Evolutionary conservation across 2,113 vertebrate species (phyloP), one percentile per base, ranked within the genome.

Genomic region (Maccullochella peelii): DNA sequence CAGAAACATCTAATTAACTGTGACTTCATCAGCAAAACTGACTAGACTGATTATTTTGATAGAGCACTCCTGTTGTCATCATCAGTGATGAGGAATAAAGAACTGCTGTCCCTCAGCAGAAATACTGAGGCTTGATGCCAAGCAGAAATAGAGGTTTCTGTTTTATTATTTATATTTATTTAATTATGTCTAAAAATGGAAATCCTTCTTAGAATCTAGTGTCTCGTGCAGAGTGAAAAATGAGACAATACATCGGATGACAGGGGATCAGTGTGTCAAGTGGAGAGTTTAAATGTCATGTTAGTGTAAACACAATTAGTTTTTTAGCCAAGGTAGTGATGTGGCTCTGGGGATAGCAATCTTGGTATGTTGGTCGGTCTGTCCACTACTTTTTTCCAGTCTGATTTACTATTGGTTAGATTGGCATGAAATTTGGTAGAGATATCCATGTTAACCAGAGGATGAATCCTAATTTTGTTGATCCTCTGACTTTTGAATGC

Each of bases 41-140:
- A 89, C 23, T 84, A 57, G 40, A 62, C 83, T 52, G 67, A 44
- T 87, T 62, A 83, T 87, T 80, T 75, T 79, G 62, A 87, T 77
- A 50, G 33, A 86, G 54, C 63, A n/a, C 68, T 57, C 55, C 71
- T 72, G 72, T 68, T 87, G 86, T 84, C 83, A 73, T 68, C 25
- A 82, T 84, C 54, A 70, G 58, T 52, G 23, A 76, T 1, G 21
- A 66, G 38, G 21, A 82, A 70, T 78, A 77, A 73, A 72, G 18
- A 86, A 44, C 9, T 36, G 63, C 30, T 36, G 36, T 73, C 80
- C 23, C 7, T 1, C 40, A 52, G 49, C 15, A 54, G 30, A n/a
- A 58, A 69, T 7, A 52, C 71, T 5, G 59, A 65, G 40, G 36
- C 54, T 49, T 1, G 2, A 38, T 52, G 38, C 11, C 21, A 70